These are phyloP conservation scores for Taeniopygia guttata DNA, from an alignment of 2,797 vertebrate genomes.

Conservation along the genomic window DNA sequence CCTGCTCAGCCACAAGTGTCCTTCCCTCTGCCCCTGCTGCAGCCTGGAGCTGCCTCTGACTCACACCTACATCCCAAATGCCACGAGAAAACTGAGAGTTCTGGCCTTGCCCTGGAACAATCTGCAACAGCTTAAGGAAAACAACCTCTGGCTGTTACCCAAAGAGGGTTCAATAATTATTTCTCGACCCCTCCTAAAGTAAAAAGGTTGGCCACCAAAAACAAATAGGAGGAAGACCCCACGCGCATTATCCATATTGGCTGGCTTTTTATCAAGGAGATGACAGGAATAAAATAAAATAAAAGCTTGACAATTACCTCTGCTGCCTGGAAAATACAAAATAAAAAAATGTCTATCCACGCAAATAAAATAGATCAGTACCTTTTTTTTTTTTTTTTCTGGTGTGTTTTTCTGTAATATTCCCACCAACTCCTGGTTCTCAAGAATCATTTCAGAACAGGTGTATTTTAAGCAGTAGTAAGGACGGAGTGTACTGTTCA, in stretches of 20 bases:
- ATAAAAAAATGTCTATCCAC: background rate
- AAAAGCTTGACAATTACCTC: background rate
- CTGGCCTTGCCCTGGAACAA: slow-evolving; percentile 49
- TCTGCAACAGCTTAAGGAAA: slow-evolving; percentile 52
- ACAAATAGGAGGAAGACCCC: slow-evolving; percentile 42
- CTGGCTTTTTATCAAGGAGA: background rate
- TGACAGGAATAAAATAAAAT: background rate
- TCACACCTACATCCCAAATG: slow-evolving; percentile 50
- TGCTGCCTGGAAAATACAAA: background rate
- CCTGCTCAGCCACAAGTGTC: background rate
- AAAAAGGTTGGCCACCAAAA: slow-evolving; percentile 47
- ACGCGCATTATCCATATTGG: background rate
- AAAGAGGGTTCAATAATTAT: slow-evolving; percentile 51
- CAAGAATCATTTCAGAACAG: background rate
- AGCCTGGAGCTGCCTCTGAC: slow-evolving; percentile 57
- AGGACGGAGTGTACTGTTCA: background rate
- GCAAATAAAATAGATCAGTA: background rate
- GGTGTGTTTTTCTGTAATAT: background rate
- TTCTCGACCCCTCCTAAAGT: slow-evolving; percentile 50
- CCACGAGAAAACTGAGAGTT: slow-evolving; percentile 52
- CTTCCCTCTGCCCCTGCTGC: slow-evolving; percentile 59
- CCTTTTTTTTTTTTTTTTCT: too few species aligned
- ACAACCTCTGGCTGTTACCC: slow-evolving; percentile 38
- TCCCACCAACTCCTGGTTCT: background rate
- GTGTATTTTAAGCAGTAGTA: background rate